These are phyloP conservation scores for Ellobium chinense DNA, from an alignment of 2,888 invertebrate species.

Conservation along the genomic window DNA sequence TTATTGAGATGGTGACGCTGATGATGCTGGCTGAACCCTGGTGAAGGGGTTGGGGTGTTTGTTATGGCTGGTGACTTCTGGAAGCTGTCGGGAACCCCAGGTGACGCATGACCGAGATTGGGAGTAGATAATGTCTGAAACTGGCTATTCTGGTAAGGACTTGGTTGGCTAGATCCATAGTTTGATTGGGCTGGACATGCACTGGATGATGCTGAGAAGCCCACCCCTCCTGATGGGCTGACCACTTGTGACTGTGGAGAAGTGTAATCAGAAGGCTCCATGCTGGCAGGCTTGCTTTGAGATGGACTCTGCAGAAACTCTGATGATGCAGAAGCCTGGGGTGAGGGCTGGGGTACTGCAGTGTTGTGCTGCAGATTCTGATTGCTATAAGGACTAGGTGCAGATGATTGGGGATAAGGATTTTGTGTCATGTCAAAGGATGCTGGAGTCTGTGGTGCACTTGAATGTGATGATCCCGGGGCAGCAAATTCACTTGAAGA, in stretches of 20 bases:
- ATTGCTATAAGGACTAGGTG: not conserved
- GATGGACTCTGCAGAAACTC: not conserved
- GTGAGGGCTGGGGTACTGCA: not conserved
- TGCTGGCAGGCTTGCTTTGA: conserved; percentile 1
- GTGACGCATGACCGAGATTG: not conserved
- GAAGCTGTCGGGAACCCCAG: conserved; percentile 2
- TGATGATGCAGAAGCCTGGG: not conserved
- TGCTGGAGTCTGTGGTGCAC: not conserved
- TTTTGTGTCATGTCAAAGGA: not conserved
- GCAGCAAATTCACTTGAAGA: not conserved
- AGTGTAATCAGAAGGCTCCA: not conserved
- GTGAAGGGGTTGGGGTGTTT: not conserved
- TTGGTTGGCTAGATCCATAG: not conserved
- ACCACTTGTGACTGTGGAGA: not conserved
- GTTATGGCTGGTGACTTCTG: not conserved
- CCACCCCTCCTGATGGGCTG: not conserved
- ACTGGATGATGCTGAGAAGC: conserved; percentile 4
- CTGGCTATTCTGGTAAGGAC: conserved; percentile 9
- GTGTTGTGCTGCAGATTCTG: conserved; percentile 9
- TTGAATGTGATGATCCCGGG: not conserved
- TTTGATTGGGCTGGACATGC: not conserved
- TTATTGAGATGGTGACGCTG: not conserved
- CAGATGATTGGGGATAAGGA: not conserved
- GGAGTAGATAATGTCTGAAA: not conserved
- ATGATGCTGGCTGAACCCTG: not conserved